phyloP scores from a whole-genome alignment of 1,140 invertebrate genomes.

The Uloborus diversus region DNA sequence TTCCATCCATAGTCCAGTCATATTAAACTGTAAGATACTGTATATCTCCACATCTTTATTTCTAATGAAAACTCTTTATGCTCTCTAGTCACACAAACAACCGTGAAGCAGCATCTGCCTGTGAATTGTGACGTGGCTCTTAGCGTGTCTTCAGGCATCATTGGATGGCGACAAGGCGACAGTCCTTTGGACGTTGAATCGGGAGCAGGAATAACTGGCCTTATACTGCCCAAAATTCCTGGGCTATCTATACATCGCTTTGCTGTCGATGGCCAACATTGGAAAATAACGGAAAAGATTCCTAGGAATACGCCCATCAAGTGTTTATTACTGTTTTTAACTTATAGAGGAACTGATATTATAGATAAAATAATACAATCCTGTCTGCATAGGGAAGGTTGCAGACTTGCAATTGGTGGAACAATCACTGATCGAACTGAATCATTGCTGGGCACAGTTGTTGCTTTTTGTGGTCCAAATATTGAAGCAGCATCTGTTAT shows the following conservation, averaged over 20 bases:
- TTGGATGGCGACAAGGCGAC: background rate
- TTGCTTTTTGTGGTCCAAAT: conserved; percentile 62
- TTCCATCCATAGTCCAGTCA: background rate
- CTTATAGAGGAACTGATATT: background rate
- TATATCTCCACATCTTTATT: background rate
- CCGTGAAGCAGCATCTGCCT: background rate
- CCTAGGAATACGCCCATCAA: conserved; percentile 25
- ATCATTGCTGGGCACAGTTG: conserved; percentile 15
- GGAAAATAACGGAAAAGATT: background rate
- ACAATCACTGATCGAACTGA: conserved; percentile 56
- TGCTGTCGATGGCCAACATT: conserved; percentile 7
- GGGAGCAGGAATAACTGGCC: conserved; percentile 21
- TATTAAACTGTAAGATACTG: background rate
- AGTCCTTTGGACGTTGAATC: conserved; percentile 41
- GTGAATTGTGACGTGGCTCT: background rate
- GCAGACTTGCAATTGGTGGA: conserved; percentile 62
- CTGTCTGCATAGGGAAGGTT: conserved; percentile 39
- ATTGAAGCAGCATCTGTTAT: conserved; percentile 63
- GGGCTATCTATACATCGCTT: conserved; percentile 39
- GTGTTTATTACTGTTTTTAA: conserved; percentile 46
- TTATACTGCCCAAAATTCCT: conserved; percentile 40
- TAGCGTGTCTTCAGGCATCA: background rate
- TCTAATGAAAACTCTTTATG: background rate
- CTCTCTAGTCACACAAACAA: background rate
- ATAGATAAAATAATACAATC: conserved; percentile 11